Evolutionary conservation across 1,140 invertebrate species (phyloP).

Genomic region (Drosophila albomicans): DNA sequence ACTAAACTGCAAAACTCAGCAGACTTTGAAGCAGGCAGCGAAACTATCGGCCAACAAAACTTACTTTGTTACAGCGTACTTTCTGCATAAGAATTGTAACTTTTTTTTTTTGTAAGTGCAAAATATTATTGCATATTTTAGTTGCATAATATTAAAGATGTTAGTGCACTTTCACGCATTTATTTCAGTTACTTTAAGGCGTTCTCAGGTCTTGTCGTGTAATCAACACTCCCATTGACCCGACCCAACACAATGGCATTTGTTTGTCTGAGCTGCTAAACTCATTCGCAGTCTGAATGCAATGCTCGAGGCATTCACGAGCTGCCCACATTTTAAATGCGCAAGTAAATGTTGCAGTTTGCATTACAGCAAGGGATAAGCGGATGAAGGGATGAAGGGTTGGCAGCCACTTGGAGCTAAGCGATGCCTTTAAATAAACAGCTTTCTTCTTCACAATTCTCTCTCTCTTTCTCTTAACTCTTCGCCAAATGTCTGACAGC

Average conservation of each 20-base stretch:
- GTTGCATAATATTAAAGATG: background rate
- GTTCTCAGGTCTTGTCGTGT: background rate
- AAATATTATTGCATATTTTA: background rate
- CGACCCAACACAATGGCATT: constrained; percentile 17
- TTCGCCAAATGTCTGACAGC: constrained; percentile 8
- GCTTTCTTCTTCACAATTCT: constrained; percentile 31
- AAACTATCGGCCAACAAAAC: constrained; percentile 20
- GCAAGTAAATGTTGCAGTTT: constrained; percentile 18
- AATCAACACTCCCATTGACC: constrained; percentile 15
- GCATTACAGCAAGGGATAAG: background rate
- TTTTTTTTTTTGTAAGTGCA: background rate
- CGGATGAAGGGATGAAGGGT: background rate
- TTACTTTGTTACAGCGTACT: constrained; percentile 9
- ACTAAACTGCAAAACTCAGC: background rate
- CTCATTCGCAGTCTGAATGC: constrained; percentile 12
- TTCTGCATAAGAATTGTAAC: background rate
- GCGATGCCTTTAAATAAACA: constrained; percentile 46
- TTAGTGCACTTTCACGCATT: background rate
- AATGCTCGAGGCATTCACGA: constrained; percentile 16
- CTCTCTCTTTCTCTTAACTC: background rate
- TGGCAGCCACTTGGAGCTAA: constrained; percentile 49
- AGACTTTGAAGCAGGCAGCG: background rate
- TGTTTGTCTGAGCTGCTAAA: constrained; percentile 15
- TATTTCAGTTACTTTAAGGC: constrained; percentile 12
- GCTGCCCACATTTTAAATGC: constrained; percentile 11